Base-by-base conservation (phyloP, 2,888 invertebrate genomes). In the Eumacrocentrus americanus region DNA sequence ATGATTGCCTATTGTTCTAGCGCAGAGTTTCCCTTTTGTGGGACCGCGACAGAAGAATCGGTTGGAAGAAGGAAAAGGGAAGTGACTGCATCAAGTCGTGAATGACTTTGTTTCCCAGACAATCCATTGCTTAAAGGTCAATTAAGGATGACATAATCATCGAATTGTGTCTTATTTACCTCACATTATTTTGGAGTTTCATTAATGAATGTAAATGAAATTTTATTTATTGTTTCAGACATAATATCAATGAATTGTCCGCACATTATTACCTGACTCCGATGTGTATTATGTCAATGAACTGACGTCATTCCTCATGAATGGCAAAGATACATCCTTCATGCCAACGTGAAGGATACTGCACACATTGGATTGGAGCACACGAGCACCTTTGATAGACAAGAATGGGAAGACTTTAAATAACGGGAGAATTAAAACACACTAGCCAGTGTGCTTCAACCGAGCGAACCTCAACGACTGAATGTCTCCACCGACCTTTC, bases 401-500 rank as follows among this genome's bases (percentile, higher is more conserved):
- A 16, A 38, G 22, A 56, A 38, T 47, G 16, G 20, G 3, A 16
- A 46, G 6, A 55, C 20, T 35, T 29, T 20, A 16, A 23, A 48
- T 2, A 7, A 48, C 14, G 40, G 20, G 40, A 42, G 18, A n/a
- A 7, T 9, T n/a, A 22, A 6, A 37, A 12, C 37, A 29, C 37
- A 50, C 6, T 2, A 22, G 6, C 7, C 57, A 58, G 61, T 67
- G 62, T 66, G 70, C 65, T 70, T 62, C 69, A 65, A 70, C 66
- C 70, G 72, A 74, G 69, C 71, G 72, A 71, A 69, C 70, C 70
- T 70, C 72, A 67, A 66, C 72, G 71, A 74, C 73, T 74, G 73
- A 74, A 71, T 67, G 72, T 60, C 69, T 67, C 70, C 63, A 60
- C 64, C 48, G 57, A 57, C 61, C 61, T 63, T 66, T 67, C 63